phyloP scores from a whole-genome alignment of 2,888 invertebrate species.

The Amiota minor region DNA sequence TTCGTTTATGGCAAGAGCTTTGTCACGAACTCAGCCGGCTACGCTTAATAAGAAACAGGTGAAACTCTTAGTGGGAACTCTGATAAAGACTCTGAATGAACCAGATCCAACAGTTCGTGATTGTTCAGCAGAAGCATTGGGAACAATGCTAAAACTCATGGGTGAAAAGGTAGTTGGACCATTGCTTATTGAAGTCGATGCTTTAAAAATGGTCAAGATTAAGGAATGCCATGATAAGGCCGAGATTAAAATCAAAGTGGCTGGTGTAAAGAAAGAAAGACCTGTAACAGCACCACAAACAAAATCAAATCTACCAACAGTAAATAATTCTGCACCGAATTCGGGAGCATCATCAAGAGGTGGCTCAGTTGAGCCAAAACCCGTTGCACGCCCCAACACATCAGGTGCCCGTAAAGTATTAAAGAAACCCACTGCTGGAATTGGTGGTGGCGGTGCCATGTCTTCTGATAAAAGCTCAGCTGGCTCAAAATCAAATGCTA shows the following conservation, averaged over 20 bases:
- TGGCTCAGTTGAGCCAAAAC: slow-evolving; percentile 65
- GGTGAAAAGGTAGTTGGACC: slow-evolving; percentile 92
- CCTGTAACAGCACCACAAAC: slow-evolving; percentile 69
- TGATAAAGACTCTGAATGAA: slow-evolving; percentile 80
- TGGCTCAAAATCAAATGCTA: slow-evolving; percentile 66
- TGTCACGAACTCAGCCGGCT: slow-evolving; percentile 85
- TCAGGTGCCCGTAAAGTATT: slow-evolving; percentile 51
- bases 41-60: slow-evolving; percentile 91
- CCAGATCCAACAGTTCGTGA: slow-evolving; percentile 93
- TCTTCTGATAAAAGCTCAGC: slow-evolving; percentile 43
- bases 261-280: slow-evolving; percentile 77
- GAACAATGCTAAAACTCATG: slow-evolving; percentile 93
- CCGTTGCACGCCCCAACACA: slow-evolving; percentile 69
- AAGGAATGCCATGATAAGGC: slow-evolving; percentile 96
- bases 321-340: neutral
- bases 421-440: slow-evolving; percentile 50
- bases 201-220: slow-evolving; percentile 92
- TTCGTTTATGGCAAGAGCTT: slow-evolving; percentile 86
- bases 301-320: slow-evolving; percentile 56
- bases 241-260: slow-evolving; percentile 84
- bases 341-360: slow-evolving; percentile 51
- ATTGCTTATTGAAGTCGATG: slow-evolving; percentile 90
- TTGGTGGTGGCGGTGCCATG: slow-evolving; percentile 40
- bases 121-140: slow-evolving; percentile 92
- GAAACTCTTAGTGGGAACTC: slow-evolving; percentile 84